Evolutionary conservation across 2,113 vertebrate species (phyloP).

Genomic region (Tetrax tetrax): DNA sequence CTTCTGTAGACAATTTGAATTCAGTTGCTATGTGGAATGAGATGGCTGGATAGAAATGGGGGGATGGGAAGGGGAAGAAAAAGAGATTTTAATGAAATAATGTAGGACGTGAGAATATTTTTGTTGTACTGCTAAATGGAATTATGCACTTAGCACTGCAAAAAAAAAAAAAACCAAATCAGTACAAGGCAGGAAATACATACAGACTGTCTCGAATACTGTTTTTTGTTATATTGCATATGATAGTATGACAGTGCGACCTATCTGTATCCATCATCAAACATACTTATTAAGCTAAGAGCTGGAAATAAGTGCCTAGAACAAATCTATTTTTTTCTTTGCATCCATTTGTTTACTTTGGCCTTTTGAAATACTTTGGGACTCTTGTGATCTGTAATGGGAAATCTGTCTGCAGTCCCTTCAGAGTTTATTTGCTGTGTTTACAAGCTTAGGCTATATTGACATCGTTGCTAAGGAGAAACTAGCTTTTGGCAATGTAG

Average conservation of each 20-base stretch:
- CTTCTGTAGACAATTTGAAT: neutral
- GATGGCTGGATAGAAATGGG: neutral
- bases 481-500: neutral
- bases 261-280: neutral
- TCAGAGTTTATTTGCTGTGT: conserved; percentile 5
- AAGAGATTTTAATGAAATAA: neutral
- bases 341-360: neutral
- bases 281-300: neutral
- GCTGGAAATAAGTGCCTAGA: neutral
- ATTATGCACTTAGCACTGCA: neutral
- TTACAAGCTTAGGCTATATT: neutral
- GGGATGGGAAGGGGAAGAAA: neutral
- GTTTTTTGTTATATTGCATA: neutral
- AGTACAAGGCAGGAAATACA: neutral
- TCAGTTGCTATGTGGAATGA: neutral
- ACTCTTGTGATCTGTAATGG: neutral
- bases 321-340: neutral
- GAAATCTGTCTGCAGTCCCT: neutral
- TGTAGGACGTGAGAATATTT: neutral
- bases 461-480: neutral
- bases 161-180: neutral
- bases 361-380: neutral
- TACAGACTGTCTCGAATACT: neutral
- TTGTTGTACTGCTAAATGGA: neutral
- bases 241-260: neutral